These are phyloP conservation scores for Marasmarcha lunaedactyla DNA, from an alignment of 2,888 invertebrate species.

Conservation along the genomic window DNA sequence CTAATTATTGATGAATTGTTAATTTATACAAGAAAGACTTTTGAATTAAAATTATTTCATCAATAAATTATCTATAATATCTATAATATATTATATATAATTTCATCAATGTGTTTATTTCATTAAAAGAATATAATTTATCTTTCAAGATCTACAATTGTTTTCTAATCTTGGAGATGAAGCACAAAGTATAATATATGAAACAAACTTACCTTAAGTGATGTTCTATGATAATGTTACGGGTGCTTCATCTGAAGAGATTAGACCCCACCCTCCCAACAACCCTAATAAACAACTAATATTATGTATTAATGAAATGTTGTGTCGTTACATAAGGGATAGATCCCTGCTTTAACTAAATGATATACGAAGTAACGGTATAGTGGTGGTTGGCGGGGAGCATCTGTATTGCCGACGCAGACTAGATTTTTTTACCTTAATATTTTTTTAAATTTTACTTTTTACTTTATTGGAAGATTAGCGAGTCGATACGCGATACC, in stretches of 20 bases:
- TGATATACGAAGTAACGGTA: not conserved
- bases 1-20: not conserved
- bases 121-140: conserved; percentile 1
- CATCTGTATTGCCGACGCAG: not conserved
- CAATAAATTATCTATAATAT: not conserved
- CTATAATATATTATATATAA: not conserved
- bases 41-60: not conserved
- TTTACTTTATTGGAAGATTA: not conserved
- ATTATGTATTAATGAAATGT: no score
- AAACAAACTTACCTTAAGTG: conserved; percentile 2
- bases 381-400: no score
- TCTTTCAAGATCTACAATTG: conserved; percentile 2
- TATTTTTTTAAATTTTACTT: not conserved
- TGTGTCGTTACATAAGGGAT: no score
- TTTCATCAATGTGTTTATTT: not conserved
- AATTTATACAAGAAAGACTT: no score
- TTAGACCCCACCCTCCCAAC: conserved; percentile 1
- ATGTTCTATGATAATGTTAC: conserved; percentile 1
- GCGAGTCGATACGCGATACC: no score
- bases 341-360: no score
- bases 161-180: conserved; percentile 1
- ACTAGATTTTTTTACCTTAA: not conserved
- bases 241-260: conserved; percentile 1
- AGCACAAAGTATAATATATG: conserved; percentile 1
- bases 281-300: no score